Conservation (phyloP, 2,797 vertebrate species). For the Falco concolor region DNA sequence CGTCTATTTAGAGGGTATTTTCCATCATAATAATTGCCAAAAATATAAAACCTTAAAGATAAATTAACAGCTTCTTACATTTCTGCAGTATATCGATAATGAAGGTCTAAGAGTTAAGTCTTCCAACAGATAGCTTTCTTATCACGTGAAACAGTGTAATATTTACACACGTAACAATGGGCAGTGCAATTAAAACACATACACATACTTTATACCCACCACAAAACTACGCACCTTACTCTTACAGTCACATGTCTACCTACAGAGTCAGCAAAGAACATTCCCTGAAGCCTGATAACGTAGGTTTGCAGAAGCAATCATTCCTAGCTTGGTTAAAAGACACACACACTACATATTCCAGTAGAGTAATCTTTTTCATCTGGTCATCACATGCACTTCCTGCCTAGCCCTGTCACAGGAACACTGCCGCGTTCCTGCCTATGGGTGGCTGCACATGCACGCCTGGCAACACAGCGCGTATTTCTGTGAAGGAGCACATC, state of each 20-base stretch:
- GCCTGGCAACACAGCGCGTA: neutral
- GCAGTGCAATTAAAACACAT: neutral
- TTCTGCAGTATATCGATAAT: neutral
- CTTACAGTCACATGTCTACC: neutral
- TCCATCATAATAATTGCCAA: neutral
- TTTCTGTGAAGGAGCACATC: neutral
- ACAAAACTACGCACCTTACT: neutral
- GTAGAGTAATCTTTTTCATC: neutral
- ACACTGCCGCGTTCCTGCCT: constrained; percentile 3
- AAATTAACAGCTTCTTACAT: neutral
- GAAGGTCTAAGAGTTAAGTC: neutral
- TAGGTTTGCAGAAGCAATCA: neutral
- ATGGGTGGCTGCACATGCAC: neutral
- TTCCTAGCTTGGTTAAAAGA: neutral
- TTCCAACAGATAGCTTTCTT: neutral
- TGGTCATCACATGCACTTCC: neutral
- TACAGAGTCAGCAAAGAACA: neutral
- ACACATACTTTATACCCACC: neutral
- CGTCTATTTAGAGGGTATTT: neutral
- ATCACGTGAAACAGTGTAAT: neutral
- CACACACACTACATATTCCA: neutral
- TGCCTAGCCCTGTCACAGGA: neutral
- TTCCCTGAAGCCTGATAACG: neutral
- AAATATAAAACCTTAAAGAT: neutral
- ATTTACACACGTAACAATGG: neutral